These are phyloP conservation scores for Papilio glaucus DNA, from an alignment of 1,140 invertebrate species.

Conservation along the genomic window DNA sequence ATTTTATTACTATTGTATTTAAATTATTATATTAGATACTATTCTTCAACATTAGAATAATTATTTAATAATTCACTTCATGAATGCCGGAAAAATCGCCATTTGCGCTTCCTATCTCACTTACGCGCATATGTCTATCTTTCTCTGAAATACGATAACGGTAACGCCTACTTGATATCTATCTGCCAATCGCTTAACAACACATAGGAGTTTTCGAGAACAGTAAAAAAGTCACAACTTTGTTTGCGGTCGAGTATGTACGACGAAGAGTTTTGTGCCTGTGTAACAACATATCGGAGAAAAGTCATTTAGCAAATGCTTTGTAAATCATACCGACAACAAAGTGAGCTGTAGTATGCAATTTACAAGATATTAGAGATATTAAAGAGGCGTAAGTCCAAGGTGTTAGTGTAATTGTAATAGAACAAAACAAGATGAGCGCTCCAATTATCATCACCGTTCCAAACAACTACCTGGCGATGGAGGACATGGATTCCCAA, in stretches of 20 bases:
- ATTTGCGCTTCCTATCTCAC: conserved; percentile 22
- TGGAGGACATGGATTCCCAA: conserved; percentile 81
- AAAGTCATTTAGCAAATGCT: conserved; percentile 61
- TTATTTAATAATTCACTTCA: not conserved
- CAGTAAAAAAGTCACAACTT: conserved; percentile 57
- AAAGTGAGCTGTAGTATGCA: conserved; percentile 46
- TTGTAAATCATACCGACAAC: conserved; percentile 35
- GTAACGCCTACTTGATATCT: conserved; percentile 52
- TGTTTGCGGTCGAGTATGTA: conserved; percentile 68
- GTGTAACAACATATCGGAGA: conserved; percentile 59
- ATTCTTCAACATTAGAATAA: not conserved
- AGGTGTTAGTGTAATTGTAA: conserved; percentile 55
- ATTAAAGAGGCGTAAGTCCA: conserved; percentile 51
- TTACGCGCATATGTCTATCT: conserved; percentile 42
- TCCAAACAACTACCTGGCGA: conserved; percentile 82
- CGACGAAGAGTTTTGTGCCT: conserved; percentile 62
- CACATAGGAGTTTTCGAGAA: conserved; percentile 75
- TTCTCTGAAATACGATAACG: conserved; percentile 46
- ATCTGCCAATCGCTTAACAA: conserved; percentile 65
- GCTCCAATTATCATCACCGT: conserved; percentile 82
- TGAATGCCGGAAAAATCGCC: not conserved
- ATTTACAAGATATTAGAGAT: conserved; percentile 37
- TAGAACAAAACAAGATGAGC: conserved; percentile 68
- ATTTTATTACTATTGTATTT: too few species aligned
- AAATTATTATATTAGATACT: too few species aligned